These are phyloP conservation scores for Sinella curviseta DNA, from an alignment of 1,140 invertebrate genomes.

Conservation along the genomic window DNA sequence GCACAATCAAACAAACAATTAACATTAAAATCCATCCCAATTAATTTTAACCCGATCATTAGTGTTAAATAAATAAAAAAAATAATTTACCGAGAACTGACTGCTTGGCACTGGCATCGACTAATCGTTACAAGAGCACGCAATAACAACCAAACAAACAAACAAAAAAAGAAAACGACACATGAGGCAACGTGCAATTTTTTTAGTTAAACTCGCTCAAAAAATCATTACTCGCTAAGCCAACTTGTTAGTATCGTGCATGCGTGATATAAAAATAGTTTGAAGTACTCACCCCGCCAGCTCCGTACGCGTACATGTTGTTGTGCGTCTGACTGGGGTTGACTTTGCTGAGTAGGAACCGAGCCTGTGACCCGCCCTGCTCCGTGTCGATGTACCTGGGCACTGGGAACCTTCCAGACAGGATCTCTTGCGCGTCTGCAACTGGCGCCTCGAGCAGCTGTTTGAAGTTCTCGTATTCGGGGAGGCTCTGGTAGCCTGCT, in stretches of 20 bases:
- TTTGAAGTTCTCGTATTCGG: constrained; percentile 96
- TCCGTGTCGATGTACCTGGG: constrained; percentile 99
- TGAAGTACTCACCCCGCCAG: constrained; percentile 68
- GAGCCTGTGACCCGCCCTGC: constrained; percentile 67
- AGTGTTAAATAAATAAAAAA: constrained; percentile 11
- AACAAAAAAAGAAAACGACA: neutral
- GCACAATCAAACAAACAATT: constrained; percentile 26
- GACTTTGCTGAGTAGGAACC: constrained; percentile 97
- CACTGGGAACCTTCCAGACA: constrained; percentile 94
- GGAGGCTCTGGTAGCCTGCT: constrained; percentile 90
- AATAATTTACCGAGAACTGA: constrained; percentile 29
- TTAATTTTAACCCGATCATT: neutral
- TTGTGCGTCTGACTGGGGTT: constrained; percentile 99
- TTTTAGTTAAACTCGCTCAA: neutral
- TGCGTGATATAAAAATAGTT: constrained; percentile 26
- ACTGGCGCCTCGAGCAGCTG: constrained; percentile 93
- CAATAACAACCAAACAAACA: neutral
- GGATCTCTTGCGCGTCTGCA: constrained; percentile 95
- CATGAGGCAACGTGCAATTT: neutral
- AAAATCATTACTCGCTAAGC: neutral
- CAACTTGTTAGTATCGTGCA: neutral
- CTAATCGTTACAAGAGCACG: neutral
- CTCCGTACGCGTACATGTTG: constrained; percentile 91
- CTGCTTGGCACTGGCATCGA: constrained; percentile 38
- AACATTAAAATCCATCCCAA: neutral